A percentile compares a stretch with the other conserved stretches of the same genome.
phyloP scores from a whole-genome alignment of 2,113 vertebrate species.

The Ahaetulla prasina region DNA sequence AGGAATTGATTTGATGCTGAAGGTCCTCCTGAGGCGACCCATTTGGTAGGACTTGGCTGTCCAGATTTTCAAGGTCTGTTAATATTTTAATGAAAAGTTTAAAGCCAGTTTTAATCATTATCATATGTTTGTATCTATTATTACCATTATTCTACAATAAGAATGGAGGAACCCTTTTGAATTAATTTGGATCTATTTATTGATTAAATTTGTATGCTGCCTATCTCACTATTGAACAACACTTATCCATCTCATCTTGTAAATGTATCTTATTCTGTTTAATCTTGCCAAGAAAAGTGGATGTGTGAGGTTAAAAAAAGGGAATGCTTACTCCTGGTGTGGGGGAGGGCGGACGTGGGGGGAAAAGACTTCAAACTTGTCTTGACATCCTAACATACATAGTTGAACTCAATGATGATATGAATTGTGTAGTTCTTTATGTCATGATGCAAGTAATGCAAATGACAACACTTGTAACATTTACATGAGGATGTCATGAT shows the following conservation, averaged over 20 bases:
- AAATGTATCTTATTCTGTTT: not conserved
- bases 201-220: not conserved
- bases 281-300: not conserved
- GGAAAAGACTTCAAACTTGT: not conserved
- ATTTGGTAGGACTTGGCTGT: slow-evolving; percentile 74
- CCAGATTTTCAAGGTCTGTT: slow-evolving; percentile 83
- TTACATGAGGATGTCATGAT: not conserved
- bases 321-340: not conserved
- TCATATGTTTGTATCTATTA: not conserved
- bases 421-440: not conserved
- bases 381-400: not conserved
- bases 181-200: not conserved
- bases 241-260: not conserved
- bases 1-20: slow-evolving; percentile 85
- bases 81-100: slow-evolving; percentile 25
- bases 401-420: not conserved
- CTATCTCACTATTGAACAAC: not conserved
- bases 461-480: not conserved
- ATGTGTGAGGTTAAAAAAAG: not conserved
- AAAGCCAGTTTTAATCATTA: not conserved
- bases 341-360: not conserved
- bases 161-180: not conserved
- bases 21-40: slow-evolving; percentile 78
- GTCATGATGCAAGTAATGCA: not conserved
- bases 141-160: too few species aligned